Conservation (phyloP, 2,797 vertebrate species). For the Enteromius viviparus region DNA sequence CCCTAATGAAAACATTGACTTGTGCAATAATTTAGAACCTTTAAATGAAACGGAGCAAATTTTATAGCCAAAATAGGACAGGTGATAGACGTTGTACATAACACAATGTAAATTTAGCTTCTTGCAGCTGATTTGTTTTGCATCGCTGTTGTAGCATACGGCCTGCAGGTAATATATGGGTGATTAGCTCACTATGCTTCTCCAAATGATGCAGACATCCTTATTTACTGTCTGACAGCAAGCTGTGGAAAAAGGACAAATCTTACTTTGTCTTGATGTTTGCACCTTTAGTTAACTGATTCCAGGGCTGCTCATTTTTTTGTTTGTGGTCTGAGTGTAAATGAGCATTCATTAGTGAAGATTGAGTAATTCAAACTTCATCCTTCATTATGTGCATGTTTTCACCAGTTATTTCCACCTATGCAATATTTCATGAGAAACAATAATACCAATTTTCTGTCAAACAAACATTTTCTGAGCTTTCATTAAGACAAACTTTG, state of each 20-base stretch:
- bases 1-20: slow-evolving; percentile 14
- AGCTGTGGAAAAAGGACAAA: slow-evolving; percentile 18
- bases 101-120: slow-evolving; percentile 16
- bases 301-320: slow-evolving; percentile 14
- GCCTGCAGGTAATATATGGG: slow-evolving; percentile 2
- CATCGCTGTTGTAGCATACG: neutral
- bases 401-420: neutral
- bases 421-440: slow-evolving; percentile 8
- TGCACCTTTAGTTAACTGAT: slow-evolving; percentile 21
- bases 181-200: slow-evolving; percentile 25
- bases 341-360: slow-evolving; percentile 42
- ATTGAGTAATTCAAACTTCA: slow-evolving; percentile 23
- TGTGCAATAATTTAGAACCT: neutral
- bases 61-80: slow-evolving; percentile 30
- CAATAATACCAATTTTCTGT: slow-evolving; percentile 2
- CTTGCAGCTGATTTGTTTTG: slow-evolving; percentile 21
- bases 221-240: slow-evolving; percentile 35
- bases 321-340: slow-evolving; percentile 2
- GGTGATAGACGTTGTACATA: slow-evolving; percentile 4
- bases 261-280: slow-evolving; percentile 7
- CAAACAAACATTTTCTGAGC: neutral
- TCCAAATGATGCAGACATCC: slow-evolving; percentile 25
- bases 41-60: slow-evolving; percentile 15
- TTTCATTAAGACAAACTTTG: neutral
- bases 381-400: slow-evolving; percentile 36